phyloP scores from a whole-genome alignment of 2,888 invertebrate genomes.

The Platerodrilus igneus region DNA sequence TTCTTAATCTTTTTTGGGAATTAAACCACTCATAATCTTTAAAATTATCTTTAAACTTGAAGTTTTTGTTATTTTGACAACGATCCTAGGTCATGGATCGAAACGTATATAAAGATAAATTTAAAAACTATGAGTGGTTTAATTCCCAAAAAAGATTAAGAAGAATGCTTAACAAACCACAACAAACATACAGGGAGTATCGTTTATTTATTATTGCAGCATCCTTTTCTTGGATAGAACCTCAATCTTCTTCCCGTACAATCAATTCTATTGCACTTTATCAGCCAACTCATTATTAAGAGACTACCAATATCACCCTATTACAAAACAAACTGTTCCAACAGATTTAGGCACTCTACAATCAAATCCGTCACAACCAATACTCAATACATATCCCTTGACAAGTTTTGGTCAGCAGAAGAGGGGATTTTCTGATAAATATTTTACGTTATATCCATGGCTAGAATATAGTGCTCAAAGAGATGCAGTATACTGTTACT shows the following conservation, averaged over 20 bases:
- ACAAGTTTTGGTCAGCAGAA: conserved; percentile 5
- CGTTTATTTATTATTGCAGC: conserved; percentile 1
- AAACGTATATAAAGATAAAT: too few relatives aligned
- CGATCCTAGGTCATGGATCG: too few relatives aligned
- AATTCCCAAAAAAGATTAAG: too few relatives aligned
- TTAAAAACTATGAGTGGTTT: too few relatives aligned
- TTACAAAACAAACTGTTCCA: too few relatives aligned
- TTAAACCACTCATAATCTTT: too few relatives aligned
- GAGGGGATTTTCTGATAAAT: conserved; percentile 5
- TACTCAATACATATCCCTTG: conserved; percentile 3
- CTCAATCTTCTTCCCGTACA: conserved; percentile 1
- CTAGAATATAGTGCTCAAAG: conserved; percentile 3
- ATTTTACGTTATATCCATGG: conserved; percentile 7
- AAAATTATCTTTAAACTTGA: too few relatives aligned
- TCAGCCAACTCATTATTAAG: conserved; percentile 1
- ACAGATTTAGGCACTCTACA: conserved; percentile 7
- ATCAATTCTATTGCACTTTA: background rate
- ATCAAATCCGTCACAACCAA: conserved; percentile 6
- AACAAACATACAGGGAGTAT: too few relatives aligned
- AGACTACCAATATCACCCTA: conserved; percentile 2
- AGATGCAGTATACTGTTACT: conserved; percentile 8
- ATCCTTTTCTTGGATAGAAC: conserved; percentile 2
- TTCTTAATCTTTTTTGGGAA: too few relatives aligned
- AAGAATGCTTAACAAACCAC: too few relatives aligned
- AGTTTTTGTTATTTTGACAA: too few relatives aligned